Evolutionary conservation across 1,140 invertebrate genomes (phyloP).

Genomic region (Drosophila novamexicana): DNA sequence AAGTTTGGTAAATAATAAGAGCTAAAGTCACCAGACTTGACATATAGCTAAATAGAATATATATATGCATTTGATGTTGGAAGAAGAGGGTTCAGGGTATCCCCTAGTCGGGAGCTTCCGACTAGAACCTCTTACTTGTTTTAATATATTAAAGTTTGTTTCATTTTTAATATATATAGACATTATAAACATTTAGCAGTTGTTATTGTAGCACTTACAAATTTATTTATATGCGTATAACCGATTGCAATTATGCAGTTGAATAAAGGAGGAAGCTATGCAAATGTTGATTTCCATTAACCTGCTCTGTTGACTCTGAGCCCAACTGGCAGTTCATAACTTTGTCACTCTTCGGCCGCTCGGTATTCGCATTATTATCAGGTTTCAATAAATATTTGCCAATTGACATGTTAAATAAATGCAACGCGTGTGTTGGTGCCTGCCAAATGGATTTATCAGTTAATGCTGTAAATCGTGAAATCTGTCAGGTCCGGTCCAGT

Average conservation of each 20-base stretch:
- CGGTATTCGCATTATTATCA: constrained; percentile 28
- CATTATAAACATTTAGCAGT: no score
- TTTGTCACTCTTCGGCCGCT: constrained; percentile 3
- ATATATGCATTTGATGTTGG: no score
- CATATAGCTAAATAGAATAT: no score
- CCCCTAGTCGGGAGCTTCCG: no score
- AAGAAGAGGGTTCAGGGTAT: no score
- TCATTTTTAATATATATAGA: no score
- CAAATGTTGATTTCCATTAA: constrained; percentile 1
- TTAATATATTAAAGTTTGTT: no score
- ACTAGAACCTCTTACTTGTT: no score
- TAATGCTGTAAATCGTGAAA: constrained; percentile 50
- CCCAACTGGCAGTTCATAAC: constrained; percentile 18
- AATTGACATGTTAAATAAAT: constrained; percentile 56
- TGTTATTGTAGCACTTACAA: no score
- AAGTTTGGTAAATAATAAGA: no score
- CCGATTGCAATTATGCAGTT: background rate
- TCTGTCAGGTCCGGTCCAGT: constrained; percentile 13
- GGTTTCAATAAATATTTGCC: constrained; percentile 51
- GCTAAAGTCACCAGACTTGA: no score
- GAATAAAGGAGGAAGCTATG: background rate
- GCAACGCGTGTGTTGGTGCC: constrained; percentile 21
- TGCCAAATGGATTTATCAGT: constrained; percentile 53
- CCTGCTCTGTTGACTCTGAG: constrained; percentile 6
- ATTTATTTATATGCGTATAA: no score